Percentiles rank a stretch among this genome's conserved stretches.
Evolutionary conservation across 1,140 invertebrate species (phyloP).

Genomic region (Temnothorax curvispinosus): DNA sequence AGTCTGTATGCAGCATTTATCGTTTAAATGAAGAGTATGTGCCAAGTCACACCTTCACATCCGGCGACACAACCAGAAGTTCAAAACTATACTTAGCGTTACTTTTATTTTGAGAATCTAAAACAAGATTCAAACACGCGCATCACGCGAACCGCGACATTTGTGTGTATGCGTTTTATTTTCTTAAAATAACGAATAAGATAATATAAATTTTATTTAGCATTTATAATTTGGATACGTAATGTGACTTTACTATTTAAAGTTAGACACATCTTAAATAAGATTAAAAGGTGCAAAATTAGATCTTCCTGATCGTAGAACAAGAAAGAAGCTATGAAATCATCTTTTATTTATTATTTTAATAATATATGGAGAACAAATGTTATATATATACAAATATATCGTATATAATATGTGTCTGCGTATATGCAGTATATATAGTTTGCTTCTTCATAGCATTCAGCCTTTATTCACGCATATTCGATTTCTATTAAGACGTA

Average conservation of each 20-base stretch:
- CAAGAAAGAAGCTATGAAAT: conserved; percentile 32
- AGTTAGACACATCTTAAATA: not conserved
- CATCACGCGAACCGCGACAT: not conserved
- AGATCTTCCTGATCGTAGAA: not conserved
- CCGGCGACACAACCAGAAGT: not conserved
- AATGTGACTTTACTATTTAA: not conserved
- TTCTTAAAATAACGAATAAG: not conserved
- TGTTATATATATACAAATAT: conserved; percentile 66
- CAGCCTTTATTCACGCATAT: conserved; percentile 23
- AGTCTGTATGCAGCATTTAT: not conserved
- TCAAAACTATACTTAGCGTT: not conserved
- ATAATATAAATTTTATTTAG: not conserved
- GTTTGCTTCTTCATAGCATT: conserved; percentile 57
- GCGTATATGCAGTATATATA: conserved; percentile 60
- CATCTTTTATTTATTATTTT: conserved; percentile 69
- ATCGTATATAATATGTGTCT: conserved; percentile 62
- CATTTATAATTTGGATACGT: not conserved
- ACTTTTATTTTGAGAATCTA: conserved; percentile 44
- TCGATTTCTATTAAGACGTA: not conserved
- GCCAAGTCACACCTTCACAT: conserved; percentile 11
- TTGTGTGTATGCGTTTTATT: not conserved
- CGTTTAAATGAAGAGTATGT: not conserved
- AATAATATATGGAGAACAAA: conserved; percentile 72
- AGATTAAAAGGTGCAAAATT: not conserved
- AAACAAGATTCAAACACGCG: not conserved